Evolutionary conservation across 2,797 vertebrate genomes (phyloP).

Genomic region (Phalanger gymnotis): DNA sequence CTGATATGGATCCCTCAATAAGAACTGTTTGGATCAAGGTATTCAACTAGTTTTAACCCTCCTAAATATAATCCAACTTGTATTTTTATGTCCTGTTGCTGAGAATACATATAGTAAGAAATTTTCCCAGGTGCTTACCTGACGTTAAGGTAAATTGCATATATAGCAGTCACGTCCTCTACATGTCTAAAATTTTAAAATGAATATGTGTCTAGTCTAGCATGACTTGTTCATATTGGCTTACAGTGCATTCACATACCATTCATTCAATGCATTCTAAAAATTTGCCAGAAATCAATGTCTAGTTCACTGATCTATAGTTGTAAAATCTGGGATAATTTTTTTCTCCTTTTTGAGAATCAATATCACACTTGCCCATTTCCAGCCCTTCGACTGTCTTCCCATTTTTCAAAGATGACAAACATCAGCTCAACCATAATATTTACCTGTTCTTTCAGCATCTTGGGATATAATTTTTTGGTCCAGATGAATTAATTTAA

Average conservation of each 20-base stretch:
- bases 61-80: not conserved
- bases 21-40: not conserved
- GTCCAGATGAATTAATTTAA: not conserved
- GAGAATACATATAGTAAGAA: not conserved
- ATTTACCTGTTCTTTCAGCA: not conserved
- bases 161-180: not conserved
- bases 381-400: not conserved
- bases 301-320: not conserved
- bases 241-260: not conserved
- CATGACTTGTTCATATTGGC: not conserved
- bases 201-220: not conserved
- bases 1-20: not conserved
- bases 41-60: not conserved
- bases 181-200: not conserved
- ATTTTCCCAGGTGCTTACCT: not conserved
- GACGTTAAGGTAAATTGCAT: not conserved
- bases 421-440: not conserved
- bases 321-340: not conserved
- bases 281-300: not conserved
- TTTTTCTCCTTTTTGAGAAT: not conserved
- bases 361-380: not conserved
- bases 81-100: not conserved
- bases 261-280: not conserved
- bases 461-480: not conserved
- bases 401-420: not conserved